phyloP scores from a whole-genome alignment of 2,797 vertebrate genomes.

The Anableps anableps region DNA sequence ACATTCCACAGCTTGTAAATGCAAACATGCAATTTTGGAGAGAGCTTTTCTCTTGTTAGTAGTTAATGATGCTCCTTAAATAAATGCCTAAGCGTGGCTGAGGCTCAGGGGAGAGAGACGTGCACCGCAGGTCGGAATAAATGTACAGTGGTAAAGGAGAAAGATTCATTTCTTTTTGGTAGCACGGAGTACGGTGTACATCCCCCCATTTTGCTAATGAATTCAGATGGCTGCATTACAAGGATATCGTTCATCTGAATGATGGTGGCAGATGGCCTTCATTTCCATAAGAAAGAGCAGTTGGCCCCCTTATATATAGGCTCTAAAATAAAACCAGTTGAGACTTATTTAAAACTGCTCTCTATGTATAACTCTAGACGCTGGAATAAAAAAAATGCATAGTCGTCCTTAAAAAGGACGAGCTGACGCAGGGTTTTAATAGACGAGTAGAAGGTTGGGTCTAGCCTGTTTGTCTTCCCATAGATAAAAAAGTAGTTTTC shows the following conservation, averaged over 20 bases:
- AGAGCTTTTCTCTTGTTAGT: constrained; percentile 73
- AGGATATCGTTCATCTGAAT: constrained; percentile 77
- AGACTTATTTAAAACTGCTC: constrained; percentile 77
- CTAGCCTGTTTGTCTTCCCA: neutral
- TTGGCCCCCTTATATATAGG: constrained; percentile 77
- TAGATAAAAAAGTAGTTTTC: neutral
- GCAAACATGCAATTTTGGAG: constrained; percentile 67
- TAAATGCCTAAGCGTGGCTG: constrained; percentile 70
- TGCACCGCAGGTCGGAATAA: constrained; percentile 70
- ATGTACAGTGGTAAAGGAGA: constrained; percentile 69
- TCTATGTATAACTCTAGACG: constrained; percentile 60
- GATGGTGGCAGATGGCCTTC: constrained; percentile 81
- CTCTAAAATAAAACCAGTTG: constrained; percentile 79
- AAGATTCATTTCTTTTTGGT: constrained; percentile 78
- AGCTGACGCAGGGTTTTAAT: constrained; percentile 52
- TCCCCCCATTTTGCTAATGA: constrained; percentile 72
- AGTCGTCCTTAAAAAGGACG: constrained; percentile 62
- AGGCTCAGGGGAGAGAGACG: constrained; percentile 66
- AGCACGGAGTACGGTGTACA: constrained; percentile 69
- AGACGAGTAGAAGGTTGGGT: constrained; percentile 30
- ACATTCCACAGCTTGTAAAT: constrained; percentile 46
- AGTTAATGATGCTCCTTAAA: constrained; percentile 78
- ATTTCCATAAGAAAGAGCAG: constrained; percentile 83
- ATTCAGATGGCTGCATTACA: constrained; percentile 82
- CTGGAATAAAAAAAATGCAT: constrained; percentile 27